A percentile compares a stretch with the other conserved stretches of the same genome.
phyloP scores from a whole-genome alignment of 2,888 invertebrate genomes.

The Drosophila austrosaltans region DNA sequence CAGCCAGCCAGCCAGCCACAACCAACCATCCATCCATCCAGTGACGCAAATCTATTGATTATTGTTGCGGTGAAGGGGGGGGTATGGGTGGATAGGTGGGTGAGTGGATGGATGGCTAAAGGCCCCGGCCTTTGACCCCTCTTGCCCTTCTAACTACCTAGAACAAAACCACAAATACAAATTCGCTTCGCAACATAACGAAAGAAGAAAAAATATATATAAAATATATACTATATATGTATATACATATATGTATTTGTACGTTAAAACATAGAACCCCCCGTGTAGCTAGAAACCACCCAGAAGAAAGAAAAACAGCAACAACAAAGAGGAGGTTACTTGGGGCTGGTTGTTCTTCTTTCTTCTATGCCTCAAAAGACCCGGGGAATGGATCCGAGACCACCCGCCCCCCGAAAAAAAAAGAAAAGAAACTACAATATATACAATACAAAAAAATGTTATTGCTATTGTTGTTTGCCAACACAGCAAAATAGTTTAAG shows the following conservation, averaged over 20 bases:
- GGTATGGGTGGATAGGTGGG: too few relatives aligned
- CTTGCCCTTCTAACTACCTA: slow-evolving; percentile 23
- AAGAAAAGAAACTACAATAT: slow-evolving; percentile 1
- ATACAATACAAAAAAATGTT: slow-evolving; percentile 7
- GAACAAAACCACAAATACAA: slow-evolving; percentile 43
- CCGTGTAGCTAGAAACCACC: not conserved
- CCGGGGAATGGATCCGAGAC: too few relatives aligned
- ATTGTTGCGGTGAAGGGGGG: slow-evolving; percentile 38
- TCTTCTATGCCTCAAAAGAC: slow-evolving; percentile 3
- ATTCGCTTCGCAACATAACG: slow-evolving; percentile 31
- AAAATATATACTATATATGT: not conserved
- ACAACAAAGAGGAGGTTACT: not conserved
- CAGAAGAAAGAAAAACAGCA: not conserved
- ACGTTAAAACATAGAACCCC: not conserved
- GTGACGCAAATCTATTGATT: slow-evolving; percentile 75
- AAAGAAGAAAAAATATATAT: slow-evolving; percentile 22
- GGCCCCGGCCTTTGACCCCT: not conserved
- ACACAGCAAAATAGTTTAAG: slow-evolving; percentile 18
- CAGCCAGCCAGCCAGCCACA: not conserved
- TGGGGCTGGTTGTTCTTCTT: not conserved
- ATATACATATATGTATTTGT: not conserved
- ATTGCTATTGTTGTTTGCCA: slow-evolving; percentile 21
- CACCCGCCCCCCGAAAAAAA: not conserved
- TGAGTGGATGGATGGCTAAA: not conserved
- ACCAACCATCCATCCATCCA: slow-evolving; percentile 41